phyloP scores from a whole-genome alignment of 2,113 vertebrate species.

The Salminus brasiliensis region DNA sequence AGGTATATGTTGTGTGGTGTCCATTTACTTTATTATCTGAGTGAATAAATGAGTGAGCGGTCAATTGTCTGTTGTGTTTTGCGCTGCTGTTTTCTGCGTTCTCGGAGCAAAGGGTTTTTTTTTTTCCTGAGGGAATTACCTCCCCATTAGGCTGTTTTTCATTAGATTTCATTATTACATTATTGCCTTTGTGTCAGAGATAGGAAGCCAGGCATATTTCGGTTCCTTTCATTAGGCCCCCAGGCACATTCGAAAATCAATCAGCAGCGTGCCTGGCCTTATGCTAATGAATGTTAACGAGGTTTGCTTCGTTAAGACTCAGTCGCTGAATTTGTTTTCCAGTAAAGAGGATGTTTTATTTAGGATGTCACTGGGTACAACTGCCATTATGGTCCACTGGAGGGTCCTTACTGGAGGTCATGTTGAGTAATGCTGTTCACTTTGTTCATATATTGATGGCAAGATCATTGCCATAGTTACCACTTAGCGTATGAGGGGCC shows the following conservation, averaged over 20 bases:
- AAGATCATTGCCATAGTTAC: neutral
- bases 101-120: neutral
- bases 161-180: slow-evolving; percentile 52
- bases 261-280: slow-evolving; percentile 31
- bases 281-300: slow-evolving; percentile 41
- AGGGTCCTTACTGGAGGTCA: neutral
- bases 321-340: slow-evolving; percentile 9
- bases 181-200: slow-evolving; percentile 39
- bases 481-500: neutral
- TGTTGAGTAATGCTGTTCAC: neutral
- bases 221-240: slow-evolving; percentile 46
- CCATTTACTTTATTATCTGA: neutral
- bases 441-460: neutral
- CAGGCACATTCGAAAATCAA: slow-evolving; percentile 36
- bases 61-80: neutral
- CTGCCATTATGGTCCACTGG: neutral
- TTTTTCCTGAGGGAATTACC: slow-evolving; percentile 19
- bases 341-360: neutral
- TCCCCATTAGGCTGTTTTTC: slow-evolving; percentile 36
- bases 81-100: neutral
- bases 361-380: neutral
- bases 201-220: slow-evolving; percentile 25
- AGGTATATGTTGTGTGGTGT: neutral
- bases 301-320: slow-evolving; percentile 15
- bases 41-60: neutral